These are phyloP conservation scores for Plestiodon gilberti DNA, from an alignment of 2,113 vertebrate species.

Conservation along the genomic window DNA sequence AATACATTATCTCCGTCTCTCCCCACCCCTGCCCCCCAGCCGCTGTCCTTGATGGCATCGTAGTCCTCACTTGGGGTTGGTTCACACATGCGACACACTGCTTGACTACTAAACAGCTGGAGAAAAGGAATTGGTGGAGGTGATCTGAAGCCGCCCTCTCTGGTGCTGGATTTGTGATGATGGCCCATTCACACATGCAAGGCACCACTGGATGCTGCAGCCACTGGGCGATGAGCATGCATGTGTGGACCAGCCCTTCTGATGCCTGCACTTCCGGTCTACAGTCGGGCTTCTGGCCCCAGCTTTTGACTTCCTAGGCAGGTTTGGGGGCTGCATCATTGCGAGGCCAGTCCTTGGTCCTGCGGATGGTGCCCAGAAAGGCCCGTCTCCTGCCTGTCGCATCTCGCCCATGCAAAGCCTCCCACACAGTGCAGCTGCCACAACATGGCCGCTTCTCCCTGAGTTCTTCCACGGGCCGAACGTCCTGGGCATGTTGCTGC, in stretches of 20 bases:
- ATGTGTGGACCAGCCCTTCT: neutral
- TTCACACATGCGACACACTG: neutral
- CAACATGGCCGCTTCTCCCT: neutral
- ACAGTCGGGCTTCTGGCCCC: neutral
- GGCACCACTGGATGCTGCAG: neutral
- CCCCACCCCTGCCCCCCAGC: neutral
- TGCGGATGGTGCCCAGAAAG: neutral
- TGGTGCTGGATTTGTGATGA: neutral
- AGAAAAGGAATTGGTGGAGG: neutral
- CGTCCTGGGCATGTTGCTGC: neutral
- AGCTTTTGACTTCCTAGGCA: neutral
- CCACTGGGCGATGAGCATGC: neutral
- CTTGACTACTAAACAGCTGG: neutral
- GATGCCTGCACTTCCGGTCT: neutral
- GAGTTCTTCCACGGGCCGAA: neutral
- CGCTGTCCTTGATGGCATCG: neutral
- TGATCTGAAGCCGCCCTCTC: neutral
- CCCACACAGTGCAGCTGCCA: neutral
- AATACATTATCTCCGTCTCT: rapidly evolving
- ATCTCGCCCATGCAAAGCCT: neutral
- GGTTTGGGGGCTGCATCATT: neutral
- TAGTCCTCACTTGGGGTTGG: neutral
- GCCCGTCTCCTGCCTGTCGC: neutral
- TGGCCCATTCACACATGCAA: neutral
- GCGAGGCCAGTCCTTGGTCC: neutral